Base-by-base conservation (phyloP, 2,888 invertebrate genomes). In the Proisotoma minuta region DNA sequence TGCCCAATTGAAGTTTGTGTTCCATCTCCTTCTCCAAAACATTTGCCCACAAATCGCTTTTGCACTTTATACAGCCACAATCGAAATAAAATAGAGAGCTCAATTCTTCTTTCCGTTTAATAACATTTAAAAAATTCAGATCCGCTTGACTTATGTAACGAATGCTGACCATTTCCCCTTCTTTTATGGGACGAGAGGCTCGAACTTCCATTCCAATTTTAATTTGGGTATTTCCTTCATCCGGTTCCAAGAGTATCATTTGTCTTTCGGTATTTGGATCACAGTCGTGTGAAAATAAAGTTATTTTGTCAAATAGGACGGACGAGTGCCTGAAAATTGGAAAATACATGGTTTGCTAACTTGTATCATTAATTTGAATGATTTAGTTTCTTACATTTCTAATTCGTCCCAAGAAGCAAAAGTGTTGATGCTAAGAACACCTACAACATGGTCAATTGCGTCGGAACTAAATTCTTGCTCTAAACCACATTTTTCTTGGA, bases 281-380 rank as follows among this genome's bases (percentile, higher is more conserved):
- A 49, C 68, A 68, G 53, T 68, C 68, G 29, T 68, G 68, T 23
- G 65, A 57, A 43, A 68, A 53, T 15, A 68, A 39, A n/a, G 63
- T 68, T 3, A 26, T 20, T 48, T 65, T 63, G 54, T 63, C 61
- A 20, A 68, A 68, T 5, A 68, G 61, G 39, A 61, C 48, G 4
- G 68, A 63, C 10, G 65, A 59, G 24, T 57, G 62, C 49, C 68
- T 68, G 39, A 61, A 57, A 39, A 34, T 34, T 34, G 8, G 15
- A 34, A 10, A 34, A 15, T 34, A 34, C 8, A 34, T 34, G 8
- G 15, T 10, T 34, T 34, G 34, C 34, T 10, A 8, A 34, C 8
- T 34, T 15, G 34, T 34, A 34, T 10, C 34, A 34, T n/a, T n/a
- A 34, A 34, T 34, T 34, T 10, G 34, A 34, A 34, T 15, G 8